A percentile compares a stretch with the other conserved stretches of the same genome.
phyloP scores from a whole-genome alignment of 2,797 vertebrate genomes.

The Falco novaeseelandiae region DNA sequence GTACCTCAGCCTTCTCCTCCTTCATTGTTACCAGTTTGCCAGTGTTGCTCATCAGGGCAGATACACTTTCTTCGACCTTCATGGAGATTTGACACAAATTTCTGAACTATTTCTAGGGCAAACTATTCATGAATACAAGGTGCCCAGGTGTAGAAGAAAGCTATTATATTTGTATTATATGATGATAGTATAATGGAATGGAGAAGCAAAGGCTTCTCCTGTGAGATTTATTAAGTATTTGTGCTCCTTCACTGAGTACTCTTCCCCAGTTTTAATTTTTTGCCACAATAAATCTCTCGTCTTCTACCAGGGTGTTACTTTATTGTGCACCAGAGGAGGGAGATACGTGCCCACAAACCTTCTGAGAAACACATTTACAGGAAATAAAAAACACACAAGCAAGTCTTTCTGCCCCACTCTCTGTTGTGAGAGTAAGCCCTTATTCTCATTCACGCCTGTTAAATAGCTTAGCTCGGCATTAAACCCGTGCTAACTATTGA shows the following conservation, averaged over 20 bases:
- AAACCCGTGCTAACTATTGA: background rate
- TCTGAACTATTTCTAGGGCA: background rate
- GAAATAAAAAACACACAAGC: background rate
- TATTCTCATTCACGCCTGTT: background rate
- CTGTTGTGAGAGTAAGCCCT: background rate
- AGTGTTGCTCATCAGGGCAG: background rate
- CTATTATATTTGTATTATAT: background rate
- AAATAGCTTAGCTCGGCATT: background rate
- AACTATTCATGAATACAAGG: background rate
- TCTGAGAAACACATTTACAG: background rate
- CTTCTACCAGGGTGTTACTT: slow-evolving; percentile 40
- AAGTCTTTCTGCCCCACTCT: background rate
- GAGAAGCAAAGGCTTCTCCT: background rate
- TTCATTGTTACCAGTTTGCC: background rate
- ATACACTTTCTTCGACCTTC: background rate
- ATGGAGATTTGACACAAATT: background rate
- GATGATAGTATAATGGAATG: background rate
- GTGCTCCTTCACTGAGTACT: background rate
- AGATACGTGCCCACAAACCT: slow-evolving; percentile 17
- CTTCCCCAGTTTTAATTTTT: background rate
- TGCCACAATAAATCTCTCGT: background rate
- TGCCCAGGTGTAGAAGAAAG: background rate
- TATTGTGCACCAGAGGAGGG: slow-evolving; percentile 28
- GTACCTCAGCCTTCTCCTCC: background rate
- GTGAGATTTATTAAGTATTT: background rate